These are phyloP conservation scores for Parelbella ahira DNA, from an alignment of 2,888 invertebrate species.

Conservation along the genomic window DNA sequence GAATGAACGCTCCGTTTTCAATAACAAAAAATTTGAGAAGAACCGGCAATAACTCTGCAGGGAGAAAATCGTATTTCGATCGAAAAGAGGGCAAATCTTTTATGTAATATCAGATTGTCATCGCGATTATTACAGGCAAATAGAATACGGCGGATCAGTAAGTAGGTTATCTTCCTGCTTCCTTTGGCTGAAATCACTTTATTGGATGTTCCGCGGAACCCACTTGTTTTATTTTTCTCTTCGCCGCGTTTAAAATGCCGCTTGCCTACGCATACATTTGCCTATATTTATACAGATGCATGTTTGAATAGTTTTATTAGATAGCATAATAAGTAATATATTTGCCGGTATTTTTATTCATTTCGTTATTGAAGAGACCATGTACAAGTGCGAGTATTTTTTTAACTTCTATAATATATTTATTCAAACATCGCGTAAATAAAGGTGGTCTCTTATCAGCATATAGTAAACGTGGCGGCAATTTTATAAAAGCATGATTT, in stretches of 20 bases:
- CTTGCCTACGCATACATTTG: constrained; percentile 23
- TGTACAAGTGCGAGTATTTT: too few species aligned
- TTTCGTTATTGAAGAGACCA: too few species aligned
- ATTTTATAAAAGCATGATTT: constrained; percentile 61
- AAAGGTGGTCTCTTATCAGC: too few species aligned
- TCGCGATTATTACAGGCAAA: constrained; percentile 81
- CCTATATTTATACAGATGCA: constrained; percentile 11
- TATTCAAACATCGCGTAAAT: too few species aligned
- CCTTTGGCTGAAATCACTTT: constrained; percentile 72
- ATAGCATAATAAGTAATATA: too few species aligned
- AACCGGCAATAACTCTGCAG: constrained; percentile 72
- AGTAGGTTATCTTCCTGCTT: constrained; percentile 78
- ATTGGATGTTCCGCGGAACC: constrained; percentile 61
- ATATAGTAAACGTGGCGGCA: too few species aligned
- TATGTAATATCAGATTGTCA: constrained; percentile 81
- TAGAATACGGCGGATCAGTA: constrained; percentile 79
- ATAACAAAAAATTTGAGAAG: constrained; percentile 71
- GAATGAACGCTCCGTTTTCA: constrained; percentile 65
- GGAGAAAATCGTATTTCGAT: constrained; percentile 80
- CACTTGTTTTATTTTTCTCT: constrained; percentile 37
- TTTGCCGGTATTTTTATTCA: too few species aligned
- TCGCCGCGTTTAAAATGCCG: constrained; percentile 34
- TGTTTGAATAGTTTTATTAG: constrained; percentile 9
- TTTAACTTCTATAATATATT: too few species aligned
- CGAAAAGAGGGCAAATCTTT: constrained; percentile 79